Base-by-base conservation (phyloP, 2,113 vertebrate species). In the Mesoclemmys tuberculata region DNA sequence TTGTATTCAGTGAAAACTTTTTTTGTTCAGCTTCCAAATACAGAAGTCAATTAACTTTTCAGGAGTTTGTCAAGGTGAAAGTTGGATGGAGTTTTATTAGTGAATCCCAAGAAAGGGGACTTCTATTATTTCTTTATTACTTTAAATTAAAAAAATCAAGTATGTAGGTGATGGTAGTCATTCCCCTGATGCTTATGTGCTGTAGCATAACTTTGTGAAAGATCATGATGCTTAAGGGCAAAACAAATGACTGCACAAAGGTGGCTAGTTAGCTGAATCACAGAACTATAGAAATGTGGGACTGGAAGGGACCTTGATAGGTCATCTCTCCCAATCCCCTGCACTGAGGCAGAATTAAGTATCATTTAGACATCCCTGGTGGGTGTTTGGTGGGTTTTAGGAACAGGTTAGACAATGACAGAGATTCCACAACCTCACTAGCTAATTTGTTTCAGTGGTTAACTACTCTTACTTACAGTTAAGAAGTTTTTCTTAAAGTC, bases 181-280 rank as follows among this genome's bases (percentile, higher is more conserved):
- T 61, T 84, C 3, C 51, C 44, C 44, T 48, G 52, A 87, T 75
- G 29, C 6, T 89, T 79, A 75, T 80, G 21, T 71, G 13, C 5
- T 82, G 56, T 44, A 80, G 8, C 51, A 21, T 10, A 74, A 1
- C 71, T 52, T 75, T 49, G 3, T 71, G 9, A 49, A 56, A 68
- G 5, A 61, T 5, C 88, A 22, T 71, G 44, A 38, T 46, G 51
- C 10, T 7, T 52, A 49, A 48, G 46, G 26, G 52, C 10, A 44
- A 85, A 95, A 95, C 10, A 91, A 94, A 31, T 80, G 84, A 51
- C 46, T 83, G 13, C 48, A 89, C 52, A 90, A 92, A 52, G 75
- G 55, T 2, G 6, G 77, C 81, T 68, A 85, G 48, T 87, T 84
- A 55, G 14, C 61, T n/a, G 61, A 68, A 68, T 68, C 61, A 68